Percentiles rank a stretch among this genome's conserved stretches.
Conservation (phyloP, 2,113 vertebrate species). For the Myotis yumanensis region DNA sequence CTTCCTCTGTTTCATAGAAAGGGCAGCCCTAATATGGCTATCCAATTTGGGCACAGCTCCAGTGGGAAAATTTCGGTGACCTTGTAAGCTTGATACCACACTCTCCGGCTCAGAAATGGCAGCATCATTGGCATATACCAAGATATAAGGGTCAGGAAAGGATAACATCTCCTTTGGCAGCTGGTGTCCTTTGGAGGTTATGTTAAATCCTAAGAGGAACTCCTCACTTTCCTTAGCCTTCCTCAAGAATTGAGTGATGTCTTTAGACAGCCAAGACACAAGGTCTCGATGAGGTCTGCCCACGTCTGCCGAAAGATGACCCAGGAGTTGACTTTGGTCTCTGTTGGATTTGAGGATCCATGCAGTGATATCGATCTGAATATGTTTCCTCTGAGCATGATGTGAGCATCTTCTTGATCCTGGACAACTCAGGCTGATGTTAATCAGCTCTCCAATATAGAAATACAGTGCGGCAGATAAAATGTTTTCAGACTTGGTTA, state of each 20-base stretch:
- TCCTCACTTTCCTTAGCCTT: constrained; percentile 87
- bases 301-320: constrained; percentile 86
- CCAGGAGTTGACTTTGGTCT: constrained; percentile 85
- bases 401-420: constrained; percentile 73
- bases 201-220: constrained; percentile 89
- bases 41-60: constrained; percentile 74
- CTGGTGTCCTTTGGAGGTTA: constrained; percentile 79
- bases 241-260: constrained; percentile 90
- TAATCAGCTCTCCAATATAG: constrained; percentile 87
- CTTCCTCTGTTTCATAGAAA: constrained; percentile 65
- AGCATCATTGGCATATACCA: constrained; percentile 96
- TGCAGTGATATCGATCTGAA: constrained; percentile 87
- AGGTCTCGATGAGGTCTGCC: constrained; percentile 82
- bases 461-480: constrained; percentile 94
- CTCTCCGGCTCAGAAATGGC: constrained; percentile 94
- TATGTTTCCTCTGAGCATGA: constrained; percentile 77
- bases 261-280: constrained; percentile 93
- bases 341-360: constrained; percentile 87
- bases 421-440: constrained; percentile 79
- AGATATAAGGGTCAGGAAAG: constrained; percentile 90
- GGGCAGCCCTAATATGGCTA: constrained; percentile 64
- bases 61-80: constrained; percentile 77
- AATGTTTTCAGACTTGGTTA: constrained; percentile 93
- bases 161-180: constrained; percentile 82
- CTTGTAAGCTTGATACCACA: constrained; percentile 89